Evolutionary conservation across 2,888 invertebrate species (phyloP).

Genomic region (Tachina lurida): DNA sequence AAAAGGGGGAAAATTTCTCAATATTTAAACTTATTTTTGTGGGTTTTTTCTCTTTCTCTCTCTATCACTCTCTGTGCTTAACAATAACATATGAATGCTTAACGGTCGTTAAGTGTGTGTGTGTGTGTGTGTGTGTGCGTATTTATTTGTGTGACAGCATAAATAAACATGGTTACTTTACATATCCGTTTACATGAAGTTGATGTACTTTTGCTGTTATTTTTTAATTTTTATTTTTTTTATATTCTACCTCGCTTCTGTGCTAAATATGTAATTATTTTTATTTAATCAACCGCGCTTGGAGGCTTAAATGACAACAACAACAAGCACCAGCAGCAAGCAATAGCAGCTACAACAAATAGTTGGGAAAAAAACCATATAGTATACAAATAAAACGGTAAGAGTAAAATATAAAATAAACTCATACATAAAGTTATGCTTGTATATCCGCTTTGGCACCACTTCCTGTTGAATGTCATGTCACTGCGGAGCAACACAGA

Average conservation of each 20-base stretch:
- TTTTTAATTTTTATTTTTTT: neutral
- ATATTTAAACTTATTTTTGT: constrained; percentile 23
- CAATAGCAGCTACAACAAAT: neutral
- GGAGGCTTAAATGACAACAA: constrained; percentile 52
- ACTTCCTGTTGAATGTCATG: constrained; percentile 69
- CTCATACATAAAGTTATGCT: constrained; percentile 48
- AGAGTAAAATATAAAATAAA: constrained; percentile 41
- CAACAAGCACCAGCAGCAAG: neutral
- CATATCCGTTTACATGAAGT: constrained; percentile 68
- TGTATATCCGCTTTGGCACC: constrained; percentile 62
- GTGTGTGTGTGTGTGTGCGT: constrained; percentile 15
- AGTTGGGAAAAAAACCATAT: neutral
- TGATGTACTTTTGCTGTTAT: constrained; percentile 73
- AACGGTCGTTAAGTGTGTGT: neutral
- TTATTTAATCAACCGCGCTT: constrained; percentile 71
- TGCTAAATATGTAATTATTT: constrained; percentile 78
- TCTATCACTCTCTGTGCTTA: neutral
- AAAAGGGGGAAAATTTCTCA: constrained; percentile 38
- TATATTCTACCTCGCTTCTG: constrained; percentile 28
- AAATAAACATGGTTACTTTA: constrained; percentile 69
- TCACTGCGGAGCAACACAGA: constrained; percentile 30
- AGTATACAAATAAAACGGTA: neutral
- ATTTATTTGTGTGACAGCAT: constrained; percentile 41
- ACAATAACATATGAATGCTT: neutral
- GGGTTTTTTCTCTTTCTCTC: neutral